These are phyloP conservation scores for Polyommatus icarus DNA, from an alignment of 2,888 invertebrate species.

Conservation along the genomic window DNA sequence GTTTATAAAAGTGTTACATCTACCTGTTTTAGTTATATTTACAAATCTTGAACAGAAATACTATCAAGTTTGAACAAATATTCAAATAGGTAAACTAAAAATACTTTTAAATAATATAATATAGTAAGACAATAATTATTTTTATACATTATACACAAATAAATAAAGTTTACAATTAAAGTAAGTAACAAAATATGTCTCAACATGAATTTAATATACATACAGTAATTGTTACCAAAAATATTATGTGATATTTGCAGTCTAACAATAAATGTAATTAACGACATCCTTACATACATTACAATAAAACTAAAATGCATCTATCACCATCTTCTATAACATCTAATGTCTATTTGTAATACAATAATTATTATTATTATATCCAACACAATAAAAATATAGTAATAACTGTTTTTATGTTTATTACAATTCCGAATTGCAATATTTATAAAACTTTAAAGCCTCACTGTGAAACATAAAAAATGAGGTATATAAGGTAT, in stretches of 20 bases:
- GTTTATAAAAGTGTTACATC: background rate
- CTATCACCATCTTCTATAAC: background rate
- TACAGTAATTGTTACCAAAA: background rate
- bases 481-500: background rate
- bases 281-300: background rate
- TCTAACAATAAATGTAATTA: background rate
- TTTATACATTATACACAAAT: background rate
- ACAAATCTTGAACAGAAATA: background rate
- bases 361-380: background rate
- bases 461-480: background rate
- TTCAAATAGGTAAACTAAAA: background rate
- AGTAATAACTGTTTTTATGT: background rate
- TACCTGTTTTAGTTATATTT: background rate
- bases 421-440: background rate
- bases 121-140: background rate
- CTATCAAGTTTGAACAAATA: background rate
- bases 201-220: background rate
- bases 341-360: background rate
- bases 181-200: background rate
- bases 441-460: constrained; percentile 11
- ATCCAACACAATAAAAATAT: background rate
- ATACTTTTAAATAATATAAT: constrained; percentile 6
- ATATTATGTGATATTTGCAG: background rate
- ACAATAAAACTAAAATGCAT: constrained; percentile 22
- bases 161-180: background rate